phyloP scores from a whole-genome alignment of 1,140 invertebrate genomes.

The Heterodera schachtii region DNA sequence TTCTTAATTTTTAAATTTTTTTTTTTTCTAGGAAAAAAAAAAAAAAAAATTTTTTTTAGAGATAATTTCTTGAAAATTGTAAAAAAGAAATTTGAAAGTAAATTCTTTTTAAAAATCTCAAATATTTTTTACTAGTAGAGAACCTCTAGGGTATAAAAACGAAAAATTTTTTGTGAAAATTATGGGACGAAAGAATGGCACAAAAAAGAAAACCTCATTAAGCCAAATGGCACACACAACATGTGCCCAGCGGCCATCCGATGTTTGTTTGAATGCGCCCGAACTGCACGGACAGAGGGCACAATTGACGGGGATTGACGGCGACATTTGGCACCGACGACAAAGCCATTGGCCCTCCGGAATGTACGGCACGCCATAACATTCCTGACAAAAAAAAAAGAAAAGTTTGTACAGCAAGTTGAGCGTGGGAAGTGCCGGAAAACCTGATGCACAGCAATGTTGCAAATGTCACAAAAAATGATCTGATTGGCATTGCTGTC shows the following conservation, averaged over 20 bases:
- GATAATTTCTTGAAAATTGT: no score
- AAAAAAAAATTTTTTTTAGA: no score
- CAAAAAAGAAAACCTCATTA: slow-evolving; percentile 74
- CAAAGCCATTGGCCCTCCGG: slow-evolving; percentile 98
- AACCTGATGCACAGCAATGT: slow-evolving; percentile 59
- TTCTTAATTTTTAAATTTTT: no score
- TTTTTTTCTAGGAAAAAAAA: no score
- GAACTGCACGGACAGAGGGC: slow-evolving; percentile 95
- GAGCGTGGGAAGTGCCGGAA: background rate
- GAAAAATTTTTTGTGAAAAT: no score
- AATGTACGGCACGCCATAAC: slow-evolving; percentile 98
- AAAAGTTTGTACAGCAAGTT: background rate
- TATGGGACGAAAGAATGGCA: no score
- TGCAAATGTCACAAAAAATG: slow-evolving; percentile 86
- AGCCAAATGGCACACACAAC: slow-evolving; percentile 98
- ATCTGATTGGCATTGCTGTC: slow-evolving; percentile 94
- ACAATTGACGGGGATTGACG: slow-evolving; percentile 91
- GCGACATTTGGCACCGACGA: slow-evolving; percentile 87
- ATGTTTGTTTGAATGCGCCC: slow-evolving; percentile 97
- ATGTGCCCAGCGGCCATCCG: slow-evolving; percentile 92
- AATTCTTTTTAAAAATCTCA: no score
- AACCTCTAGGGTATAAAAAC: no score
- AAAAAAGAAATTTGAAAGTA: no score
- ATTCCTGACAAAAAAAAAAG: slow-evolving; percentile 72
- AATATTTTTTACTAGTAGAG: no score